Evolutionary conservation across 2,113 vertebrate species (phyloP), one percentile per base, ranked within the genome.

Genomic region (Athene noctua): DNA sequence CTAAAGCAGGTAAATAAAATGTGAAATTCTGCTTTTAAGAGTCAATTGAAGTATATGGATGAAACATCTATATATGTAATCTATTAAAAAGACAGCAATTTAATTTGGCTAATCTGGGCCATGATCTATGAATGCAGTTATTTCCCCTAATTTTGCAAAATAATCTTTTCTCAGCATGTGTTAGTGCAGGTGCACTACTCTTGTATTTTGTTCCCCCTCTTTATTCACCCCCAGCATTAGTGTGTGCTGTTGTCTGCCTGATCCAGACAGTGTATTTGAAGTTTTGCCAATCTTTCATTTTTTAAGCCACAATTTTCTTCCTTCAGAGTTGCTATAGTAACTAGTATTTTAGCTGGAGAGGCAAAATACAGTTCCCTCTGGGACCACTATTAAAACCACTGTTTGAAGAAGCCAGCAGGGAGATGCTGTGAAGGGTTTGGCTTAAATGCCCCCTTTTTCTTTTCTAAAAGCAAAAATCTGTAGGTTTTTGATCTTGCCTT

Each of bases 21-120:
- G 98, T 98, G 96, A 98, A 98, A 97, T 98, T 99, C 98, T 98
- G 92, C 94, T 98, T 92, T 99, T 98, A 98, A 98, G 98, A 98
- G 98, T 99, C 97, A 96, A 95, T 98, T 98, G 98, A 98, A 98
- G 98, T 95, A 86, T 98, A 97, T 98, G 98, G 98, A 98, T 98
- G 98, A 99, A 98, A 98, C 98, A 99, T 98, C 98, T 99, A 98
- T 98, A 99, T 99, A 99, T 99, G 98, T 98, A 99, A 97, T 98
- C 98, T 98, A 95, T 99, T 99, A 98, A 99, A 99, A 98, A 96
- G 88, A 55, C 14, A 73, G 6, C 51, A 34, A 7, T 68, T 94
- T 97, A 97, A 97, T 98, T 97, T 80, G 98, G 97, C 97, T 97
- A 92, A 97, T 96, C 95, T 95, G 95, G 78, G 93, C 94, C 97